Evolutionary conservation across 2,888 invertebrate species (phyloP), one percentile per base, ranked within the genome.

Genomic region (Chirona hameri): DNA sequence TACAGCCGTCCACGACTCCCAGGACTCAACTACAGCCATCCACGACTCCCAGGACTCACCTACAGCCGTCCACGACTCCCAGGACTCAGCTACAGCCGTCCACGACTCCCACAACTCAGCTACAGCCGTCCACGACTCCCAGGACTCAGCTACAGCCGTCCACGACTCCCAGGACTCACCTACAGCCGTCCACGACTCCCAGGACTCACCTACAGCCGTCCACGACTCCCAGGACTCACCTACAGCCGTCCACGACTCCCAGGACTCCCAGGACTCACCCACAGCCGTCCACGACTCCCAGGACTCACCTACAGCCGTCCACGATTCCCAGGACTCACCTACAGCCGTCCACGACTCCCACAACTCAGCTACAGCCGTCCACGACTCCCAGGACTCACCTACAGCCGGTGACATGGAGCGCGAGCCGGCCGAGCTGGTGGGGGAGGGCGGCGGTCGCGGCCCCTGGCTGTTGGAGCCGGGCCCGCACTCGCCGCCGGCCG

Each of bases 331-430:
- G 21, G 21, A 57, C 57, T 57, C 57, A 57, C 15, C 21, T 21
- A 57, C 57, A 57, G 21, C 57, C 57, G n/a, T 1, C 27, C 52
- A 48, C 81, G n/a, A n/a, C 18, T n/a, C 24, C 1, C 0, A 48
- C 72, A 7, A 7, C 1, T n/a, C 9, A 15, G 12, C n/a, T n/a
- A n/a, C n/a, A n/a, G n/a, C n/a, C n/a, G n/a, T n/a, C n/a, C n/a
- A 29, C 4, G 9, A 15, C 27, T 14, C n/a, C n/a, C 31, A 29
- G n/a, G 5, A 82, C 48, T 31, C 15, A 48, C 69, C 57, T 27
- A 82, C 82, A 21, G 82, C 83, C 79, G 82, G 82, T 29, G 82
- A 83, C 83, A 82, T 82, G 57, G 82, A 83, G 80, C 82, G 79
- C 14, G 82, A 83, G 65, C 80, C 80, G 80, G 82, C 52, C n/a